Conservation (phyloP, 2,113 vertebrate genomes). For the Pseudopipra pipra region DNA sequence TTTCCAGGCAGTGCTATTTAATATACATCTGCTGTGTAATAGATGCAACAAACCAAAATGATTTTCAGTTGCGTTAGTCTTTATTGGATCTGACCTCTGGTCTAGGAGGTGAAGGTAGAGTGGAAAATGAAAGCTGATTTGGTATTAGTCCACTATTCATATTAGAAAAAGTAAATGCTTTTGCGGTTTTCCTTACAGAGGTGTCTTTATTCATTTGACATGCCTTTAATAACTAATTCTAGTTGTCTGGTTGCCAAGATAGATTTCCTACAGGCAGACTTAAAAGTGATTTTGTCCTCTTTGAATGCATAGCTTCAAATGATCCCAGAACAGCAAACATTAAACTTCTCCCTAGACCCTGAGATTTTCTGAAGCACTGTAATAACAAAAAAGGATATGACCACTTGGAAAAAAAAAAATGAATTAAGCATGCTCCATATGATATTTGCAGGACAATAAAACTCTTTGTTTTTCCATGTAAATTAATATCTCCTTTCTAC, state of each 20-base stretch:
- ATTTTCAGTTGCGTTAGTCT: slow-evolving; percentile 68
- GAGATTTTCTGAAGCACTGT: slow-evolving; percentile 75
- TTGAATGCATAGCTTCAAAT: slow-evolving; percentile 88
- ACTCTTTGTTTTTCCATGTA: slow-evolving; percentile 24
- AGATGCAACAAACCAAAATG: slow-evolving; percentile 63
- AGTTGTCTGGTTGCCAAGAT: slow-evolving; percentile 83
- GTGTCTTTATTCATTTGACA: slow-evolving; percentile 84
- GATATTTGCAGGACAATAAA: slow-evolving; percentile 28
- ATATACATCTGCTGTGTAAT: slow-evolving; percentile 60
- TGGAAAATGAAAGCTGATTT: slow-evolving; percentile 82
- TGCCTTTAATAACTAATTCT: slow-evolving; percentile 90
- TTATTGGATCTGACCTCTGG: slow-evolving; percentile 76
- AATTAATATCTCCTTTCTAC: neutral
- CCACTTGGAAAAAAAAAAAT: slow-evolving; percentile 44
- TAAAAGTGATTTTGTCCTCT: slow-evolving; percentile 89
- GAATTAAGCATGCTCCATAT: slow-evolving; percentile 11
- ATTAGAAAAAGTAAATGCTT: slow-evolving; percentile 81
- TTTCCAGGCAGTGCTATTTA: slow-evolving; percentile 60
- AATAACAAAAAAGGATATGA: slow-evolving; percentile 61
- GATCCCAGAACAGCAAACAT: slow-evolving; percentile 88
- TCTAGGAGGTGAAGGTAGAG: slow-evolving; percentile 71
- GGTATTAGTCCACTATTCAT: slow-evolving; percentile 78
- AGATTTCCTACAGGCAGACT: slow-evolving; percentile 86
- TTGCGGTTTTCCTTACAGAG: slow-evolving; percentile 83
- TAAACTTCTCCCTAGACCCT: slow-evolving; percentile 78